Evolutionary conservation across 2,113 vertebrate genomes (phyloP).

Genomic region (Nannospalax galili): DNA sequence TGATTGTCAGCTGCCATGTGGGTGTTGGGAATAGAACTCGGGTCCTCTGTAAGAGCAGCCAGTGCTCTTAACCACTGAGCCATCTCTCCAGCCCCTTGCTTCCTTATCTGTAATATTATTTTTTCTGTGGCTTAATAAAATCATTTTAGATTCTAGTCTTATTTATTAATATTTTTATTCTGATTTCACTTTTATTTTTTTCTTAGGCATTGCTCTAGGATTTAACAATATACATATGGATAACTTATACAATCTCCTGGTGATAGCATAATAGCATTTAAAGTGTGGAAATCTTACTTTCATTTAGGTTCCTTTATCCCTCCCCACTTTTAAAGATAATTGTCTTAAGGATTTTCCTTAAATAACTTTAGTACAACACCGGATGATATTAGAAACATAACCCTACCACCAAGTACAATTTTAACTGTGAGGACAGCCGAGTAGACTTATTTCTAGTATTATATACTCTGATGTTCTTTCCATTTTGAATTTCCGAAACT

Average conservation of each 20-base stretch:
- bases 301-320: background rate
- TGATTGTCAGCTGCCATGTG: no score
- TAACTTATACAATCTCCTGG: background rate
- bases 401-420: background rate
- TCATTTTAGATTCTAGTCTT: background rate
- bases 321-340: background rate
- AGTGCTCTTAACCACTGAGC: no score
- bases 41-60: no score
- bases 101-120: background rate
- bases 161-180: background rate
- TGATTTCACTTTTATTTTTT: background rate
- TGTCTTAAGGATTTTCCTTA: background rate
- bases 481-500: background rate
- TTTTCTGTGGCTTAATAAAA: background rate
- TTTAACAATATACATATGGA: background rate
- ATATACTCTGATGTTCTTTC: background rate
- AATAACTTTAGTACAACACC: background rate
- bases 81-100: background rate
- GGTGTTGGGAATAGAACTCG: no score
- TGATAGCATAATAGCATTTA: background rate
- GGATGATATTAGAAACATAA: background rate
- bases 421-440: background rate
- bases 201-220: background rate
- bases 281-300: background rate
- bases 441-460: background rate